Evolutionary conservation across 2,888 invertebrate species (phyloP).

Genomic region (Pinctada fucata): DNA sequence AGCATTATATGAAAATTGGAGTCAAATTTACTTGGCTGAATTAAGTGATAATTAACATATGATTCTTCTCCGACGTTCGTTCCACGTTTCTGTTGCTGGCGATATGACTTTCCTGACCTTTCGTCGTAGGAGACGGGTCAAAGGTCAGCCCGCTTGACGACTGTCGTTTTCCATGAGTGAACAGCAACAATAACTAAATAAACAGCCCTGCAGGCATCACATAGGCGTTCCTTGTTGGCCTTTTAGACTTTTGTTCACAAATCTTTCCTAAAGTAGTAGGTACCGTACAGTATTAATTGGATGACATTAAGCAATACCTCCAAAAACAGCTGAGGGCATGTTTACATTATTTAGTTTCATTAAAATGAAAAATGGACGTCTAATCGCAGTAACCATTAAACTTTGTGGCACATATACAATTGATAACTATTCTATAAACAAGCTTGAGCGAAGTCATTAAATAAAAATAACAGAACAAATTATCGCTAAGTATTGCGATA

Average conservation of each 20-base stretch:
- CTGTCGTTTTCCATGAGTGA: background rate
- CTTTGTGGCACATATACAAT: background rate
- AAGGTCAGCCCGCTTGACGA: background rate
- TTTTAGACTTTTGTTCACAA: background rate
- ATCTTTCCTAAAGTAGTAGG: background rate
- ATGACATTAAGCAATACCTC: background rate
- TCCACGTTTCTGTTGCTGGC: background rate
- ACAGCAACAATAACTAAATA: background rate
- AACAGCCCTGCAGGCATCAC: background rate
- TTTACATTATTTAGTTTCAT: background rate
- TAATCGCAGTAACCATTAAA: background rate
- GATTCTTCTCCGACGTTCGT: background rate
- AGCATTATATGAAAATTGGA: background rate
- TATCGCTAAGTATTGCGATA: background rate
- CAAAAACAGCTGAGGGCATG: background rate
- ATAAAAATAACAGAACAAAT: background rate
- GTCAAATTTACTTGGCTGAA: background rate
- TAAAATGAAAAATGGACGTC: constrained; percentile 1
- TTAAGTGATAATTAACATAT: background rate
- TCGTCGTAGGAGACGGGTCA: background rate
- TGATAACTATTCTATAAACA: background rate
- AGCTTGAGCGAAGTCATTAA: background rate
- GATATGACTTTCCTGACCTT: background rate
- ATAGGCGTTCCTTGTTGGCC: background rate
- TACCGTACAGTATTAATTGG: background rate